Percentiles rank a stretch among this genome's conserved stretches.
Conservation (phyloP, 2,797 vertebrate species). For the Pipistrellus pygmaeus region DNA sequence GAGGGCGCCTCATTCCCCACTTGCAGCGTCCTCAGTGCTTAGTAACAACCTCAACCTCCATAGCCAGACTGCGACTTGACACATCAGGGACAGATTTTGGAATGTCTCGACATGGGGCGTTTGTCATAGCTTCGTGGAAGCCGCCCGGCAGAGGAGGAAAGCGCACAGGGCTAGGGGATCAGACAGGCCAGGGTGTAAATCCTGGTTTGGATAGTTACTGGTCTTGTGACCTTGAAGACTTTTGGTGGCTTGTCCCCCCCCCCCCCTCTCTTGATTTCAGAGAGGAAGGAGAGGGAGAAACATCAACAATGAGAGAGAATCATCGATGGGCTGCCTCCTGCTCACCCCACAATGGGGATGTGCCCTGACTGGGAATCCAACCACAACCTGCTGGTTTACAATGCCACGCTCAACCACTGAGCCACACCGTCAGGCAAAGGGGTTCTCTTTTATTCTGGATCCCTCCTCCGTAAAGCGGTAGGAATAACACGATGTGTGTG, state of each 20-base stretch:
- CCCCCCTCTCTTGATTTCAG: too few species aligned
- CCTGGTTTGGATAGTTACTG: not conserved
- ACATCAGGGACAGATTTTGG: conserved; percentile 55
- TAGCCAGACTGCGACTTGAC: conserved; percentile 54
- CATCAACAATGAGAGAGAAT: too few species aligned
- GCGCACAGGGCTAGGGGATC: not conserved
- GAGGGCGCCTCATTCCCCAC: conserved; percentile 48
- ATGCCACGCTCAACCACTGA: too few species aligned
- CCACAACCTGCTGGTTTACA: too few species aligned
- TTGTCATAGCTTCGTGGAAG: conserved; percentile 48
- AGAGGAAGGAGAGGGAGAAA: too few species aligned
- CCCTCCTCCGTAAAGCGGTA: not conserved
- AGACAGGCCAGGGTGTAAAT: not conserved
- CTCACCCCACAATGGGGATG: too few species aligned
- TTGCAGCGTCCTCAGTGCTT: conserved; percentile 66
- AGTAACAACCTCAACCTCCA: conserved; percentile 54
- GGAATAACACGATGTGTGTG: not conserved
- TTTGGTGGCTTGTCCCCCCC: too few species aligned
- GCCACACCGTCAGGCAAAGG: not conserved
- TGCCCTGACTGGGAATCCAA: too few species aligned
- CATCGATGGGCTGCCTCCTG: too few species aligned
- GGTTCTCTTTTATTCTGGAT: not conserved
- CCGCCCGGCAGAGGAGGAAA: not conserved
- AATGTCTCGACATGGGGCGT: conserved; percentile 36
- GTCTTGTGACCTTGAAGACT: conserved; percentile 31